Evolutionary conservation across 1,140 invertebrate species (phyloP).

Genomic region (Neodiprion virginianus): DNA sequence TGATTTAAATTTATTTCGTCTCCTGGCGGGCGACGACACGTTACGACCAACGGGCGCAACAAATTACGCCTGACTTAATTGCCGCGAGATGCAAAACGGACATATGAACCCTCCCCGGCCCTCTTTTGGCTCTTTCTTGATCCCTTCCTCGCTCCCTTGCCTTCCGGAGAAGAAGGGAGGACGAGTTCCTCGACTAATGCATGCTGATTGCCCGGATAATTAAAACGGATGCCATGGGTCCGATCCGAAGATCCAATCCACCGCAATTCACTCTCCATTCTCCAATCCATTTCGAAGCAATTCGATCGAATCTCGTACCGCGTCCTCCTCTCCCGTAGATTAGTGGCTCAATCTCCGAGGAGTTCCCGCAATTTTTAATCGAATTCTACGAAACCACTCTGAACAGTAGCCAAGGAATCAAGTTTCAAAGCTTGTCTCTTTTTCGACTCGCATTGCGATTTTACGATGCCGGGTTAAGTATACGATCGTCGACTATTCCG

Average conservation of each 20-base stretch:
- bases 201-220: constrained; percentile 19
- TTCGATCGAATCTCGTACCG: neutral
- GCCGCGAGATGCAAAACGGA: neutral
- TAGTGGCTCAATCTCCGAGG: constrained; percentile 4
- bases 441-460: too few species aligned
- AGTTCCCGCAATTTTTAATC: neutral
- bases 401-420: too few species aligned
- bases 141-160: neutral
- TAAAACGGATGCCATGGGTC: constrained; percentile 16
- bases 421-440: too few species aligned
- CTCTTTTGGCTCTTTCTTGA: neutral
- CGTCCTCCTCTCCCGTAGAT: neutral
- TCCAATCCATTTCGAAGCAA: neutral
- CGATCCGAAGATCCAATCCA: constrained; percentile 8
- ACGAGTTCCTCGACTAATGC: constrained; percentile 17
- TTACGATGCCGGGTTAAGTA: too few species aligned
- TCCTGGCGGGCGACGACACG: constrained; percentile 10
- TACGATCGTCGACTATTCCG: too few species aligned
- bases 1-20: constrained; percentile 21
- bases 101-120: constrained; percentile 7
- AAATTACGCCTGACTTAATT: constrained; percentile 19
- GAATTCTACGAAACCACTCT: neutral
- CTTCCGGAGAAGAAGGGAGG: neutral
- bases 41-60: constrained; percentile 14
- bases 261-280: neutral